phyloP scores from a whole-genome alignment of 92 coral and sea anemone species.

The Zoanthus solanderi region DNA sequence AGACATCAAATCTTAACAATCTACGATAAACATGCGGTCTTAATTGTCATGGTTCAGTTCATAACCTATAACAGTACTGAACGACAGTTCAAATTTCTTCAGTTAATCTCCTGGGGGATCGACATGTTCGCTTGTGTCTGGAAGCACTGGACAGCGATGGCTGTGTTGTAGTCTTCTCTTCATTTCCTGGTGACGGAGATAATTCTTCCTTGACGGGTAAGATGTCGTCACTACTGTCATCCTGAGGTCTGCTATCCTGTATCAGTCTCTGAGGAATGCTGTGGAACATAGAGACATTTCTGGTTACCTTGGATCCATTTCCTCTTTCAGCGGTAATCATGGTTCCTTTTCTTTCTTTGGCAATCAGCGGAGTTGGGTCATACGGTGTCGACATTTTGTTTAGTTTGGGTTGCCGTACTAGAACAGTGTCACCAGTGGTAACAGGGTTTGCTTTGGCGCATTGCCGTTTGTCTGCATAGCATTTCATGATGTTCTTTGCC shows the following conservation, averaged over 20 bases:
- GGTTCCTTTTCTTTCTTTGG: slow-evolving; percentile 34
- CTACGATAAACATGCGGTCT: slow-evolving; percentile 11
- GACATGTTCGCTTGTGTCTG: slow-evolving; percentile 35
- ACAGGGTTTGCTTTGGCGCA: slow-evolving; percentile 11
- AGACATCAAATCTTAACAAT: neutral
- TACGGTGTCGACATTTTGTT: slow-evolving; percentile 52
- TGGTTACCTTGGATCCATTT: slow-evolving; percentile 30
- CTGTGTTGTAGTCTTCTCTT: slow-evolving; percentile 18
- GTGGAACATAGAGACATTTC: slow-evolving; percentile 46
- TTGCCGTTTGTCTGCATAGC: slow-evolving; percentile 39
- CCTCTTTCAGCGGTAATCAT: slow-evolving; percentile 37
- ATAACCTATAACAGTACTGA: slow-evolving; percentile 16
- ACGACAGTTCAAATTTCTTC: slow-evolving; percentile 37
- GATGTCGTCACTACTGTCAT: neutral
- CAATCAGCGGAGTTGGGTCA: slow-evolving; percentile 49
- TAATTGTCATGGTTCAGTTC: slow-evolving; percentile 2
- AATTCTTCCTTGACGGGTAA: slow-evolving; percentile 4
- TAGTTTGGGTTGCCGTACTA: slow-evolving; percentile 33
- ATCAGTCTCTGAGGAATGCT: neutral
- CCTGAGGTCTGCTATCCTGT: neutral
- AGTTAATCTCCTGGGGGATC: neutral
- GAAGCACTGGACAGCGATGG: slow-evolving; percentile 26
- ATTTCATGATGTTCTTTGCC: slow-evolving; percentile 43
- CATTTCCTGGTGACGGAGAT: slow-evolving; percentile 36
- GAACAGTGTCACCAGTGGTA: neutral